Evolutionary conservation across 2,797 vertebrate genomes (phyloP).

Genomic region (Bovichtus variegatus): DNA sequence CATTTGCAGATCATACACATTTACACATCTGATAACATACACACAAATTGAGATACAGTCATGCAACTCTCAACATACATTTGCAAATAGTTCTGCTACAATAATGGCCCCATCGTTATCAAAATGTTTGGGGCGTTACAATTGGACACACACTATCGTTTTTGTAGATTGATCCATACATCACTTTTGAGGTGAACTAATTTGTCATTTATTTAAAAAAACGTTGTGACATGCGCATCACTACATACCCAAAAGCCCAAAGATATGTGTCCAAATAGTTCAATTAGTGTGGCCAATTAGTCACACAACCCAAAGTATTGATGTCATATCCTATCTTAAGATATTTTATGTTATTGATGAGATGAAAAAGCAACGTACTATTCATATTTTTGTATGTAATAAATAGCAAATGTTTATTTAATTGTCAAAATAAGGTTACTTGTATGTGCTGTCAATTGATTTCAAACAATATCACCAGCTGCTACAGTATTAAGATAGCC

Average conservation of each 20-base stretch:
- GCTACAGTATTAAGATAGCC: not conserved
- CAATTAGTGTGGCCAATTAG: not conserved
- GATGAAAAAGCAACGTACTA: not conserved
- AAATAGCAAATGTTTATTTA: not conserved
- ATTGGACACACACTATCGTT: too few species aligned
- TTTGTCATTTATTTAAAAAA: not conserved
- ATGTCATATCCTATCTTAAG: not conserved
- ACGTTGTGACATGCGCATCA: not conserved
- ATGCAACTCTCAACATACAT: too few species aligned
- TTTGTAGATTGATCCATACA: not conserved
- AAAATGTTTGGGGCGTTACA: not conserved
- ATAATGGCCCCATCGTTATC: too few species aligned
- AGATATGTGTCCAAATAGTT: not conserved
- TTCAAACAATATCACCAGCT: not conserved
- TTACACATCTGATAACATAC: too few species aligned
- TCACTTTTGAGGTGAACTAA: not conserved
- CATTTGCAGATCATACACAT: too few species aligned
- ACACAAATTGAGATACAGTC: too few species aligned
- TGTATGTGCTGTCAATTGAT: not conserved
- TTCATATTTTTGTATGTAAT: not conserved
- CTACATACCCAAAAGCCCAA: not conserved
- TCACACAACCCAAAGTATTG: not conserved
- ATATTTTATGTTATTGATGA: not conserved
- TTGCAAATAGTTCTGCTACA: too few species aligned
- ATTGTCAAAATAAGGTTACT: not conserved